Percentiles rank a stretch among this genome's conserved stretches.
Conservation (phyloP, 2,797 vertebrate genomes). For the Pogonophryne albipinna region DNA sequence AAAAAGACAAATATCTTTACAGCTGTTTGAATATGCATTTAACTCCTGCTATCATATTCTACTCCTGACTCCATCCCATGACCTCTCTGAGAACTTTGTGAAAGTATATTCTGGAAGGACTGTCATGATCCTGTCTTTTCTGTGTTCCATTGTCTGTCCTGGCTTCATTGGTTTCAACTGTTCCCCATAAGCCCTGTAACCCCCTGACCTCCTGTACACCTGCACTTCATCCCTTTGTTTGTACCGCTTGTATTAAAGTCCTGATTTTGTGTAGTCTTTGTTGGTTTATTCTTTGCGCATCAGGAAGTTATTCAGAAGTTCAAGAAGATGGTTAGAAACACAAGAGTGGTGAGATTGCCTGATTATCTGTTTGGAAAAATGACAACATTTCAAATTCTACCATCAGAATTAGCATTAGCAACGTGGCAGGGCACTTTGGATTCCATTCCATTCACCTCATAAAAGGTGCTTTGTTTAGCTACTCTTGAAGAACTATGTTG, state of each 20-base stretch:
- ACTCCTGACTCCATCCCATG: background rate
- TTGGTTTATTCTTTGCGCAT: too few relatives aligned
- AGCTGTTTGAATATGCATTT: background rate
- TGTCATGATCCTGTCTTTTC: too few relatives aligned
- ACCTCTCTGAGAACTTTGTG: too few relatives aligned
- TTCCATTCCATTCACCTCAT: background rate
- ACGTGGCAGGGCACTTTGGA: background rate
- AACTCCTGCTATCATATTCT: background rate
- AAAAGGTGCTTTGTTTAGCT: slow-evolving; percentile 11
- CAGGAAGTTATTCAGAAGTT: too few relatives aligned
- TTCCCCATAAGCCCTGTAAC: too few relatives aligned
- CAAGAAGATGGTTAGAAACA: too few relatives aligned
- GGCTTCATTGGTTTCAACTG: too few relatives aligned
- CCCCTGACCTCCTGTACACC: too few relatives aligned
- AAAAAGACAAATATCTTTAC: background rate
- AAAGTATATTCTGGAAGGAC: background rate
- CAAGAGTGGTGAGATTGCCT: background rate
- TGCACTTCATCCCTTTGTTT: too few relatives aligned
- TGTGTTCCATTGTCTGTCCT: too few relatives aligned
- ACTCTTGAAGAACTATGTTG: background rate
- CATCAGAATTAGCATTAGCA: background rate
- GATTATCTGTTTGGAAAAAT: background rate
- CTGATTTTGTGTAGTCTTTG: too few relatives aligned
- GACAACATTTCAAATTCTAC: background rate
- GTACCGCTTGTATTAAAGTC: too few relatives aligned